Evolutionary conservation across 2,888 invertebrate species (phyloP).

Genomic region (Melieria picta): DNA sequence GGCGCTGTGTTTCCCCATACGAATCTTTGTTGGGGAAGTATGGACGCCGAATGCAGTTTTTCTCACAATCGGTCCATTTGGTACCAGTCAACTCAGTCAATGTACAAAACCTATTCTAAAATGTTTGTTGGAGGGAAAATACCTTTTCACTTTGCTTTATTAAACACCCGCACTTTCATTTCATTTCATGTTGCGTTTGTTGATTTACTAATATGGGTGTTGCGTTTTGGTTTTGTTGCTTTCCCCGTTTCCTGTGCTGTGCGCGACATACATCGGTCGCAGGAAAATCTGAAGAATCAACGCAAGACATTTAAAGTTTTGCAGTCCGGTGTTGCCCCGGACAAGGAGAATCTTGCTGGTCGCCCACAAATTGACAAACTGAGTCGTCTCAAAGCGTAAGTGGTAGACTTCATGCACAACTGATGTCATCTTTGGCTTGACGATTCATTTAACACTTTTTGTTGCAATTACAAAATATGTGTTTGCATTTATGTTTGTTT

Average conservation of each 20-base stretch:
- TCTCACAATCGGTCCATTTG: too few relatives aligned
- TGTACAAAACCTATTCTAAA: too few relatives aligned
- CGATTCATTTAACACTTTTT: not conserved
- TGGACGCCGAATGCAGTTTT: too few relatives aligned
- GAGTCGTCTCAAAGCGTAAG: slow-evolving; percentile 69
- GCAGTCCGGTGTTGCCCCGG: slow-evolving; percentile 75
- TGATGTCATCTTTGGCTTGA: not conserved
- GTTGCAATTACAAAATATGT: not conserved
- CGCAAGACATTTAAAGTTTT: slow-evolving; percentile 79
- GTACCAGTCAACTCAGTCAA: too few relatives aligned
- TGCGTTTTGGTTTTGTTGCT: slow-evolving; percentile 7
- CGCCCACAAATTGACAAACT: slow-evolving; percentile 70
- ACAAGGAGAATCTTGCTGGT: slow-evolving; percentile 81
- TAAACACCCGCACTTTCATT: not conserved
- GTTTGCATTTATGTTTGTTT: slow-evolving; percentile 3
- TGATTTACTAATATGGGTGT: slow-evolving; percentile 5
- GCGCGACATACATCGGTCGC: slow-evolving; percentile 10
- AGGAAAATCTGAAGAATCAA: slow-evolving; percentile 71
- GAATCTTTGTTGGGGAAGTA: too few relatives aligned
- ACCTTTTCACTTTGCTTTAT: not conserved
- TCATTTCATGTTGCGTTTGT: slow-evolving; percentile 25
- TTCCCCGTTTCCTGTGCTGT: slow-evolving; percentile 8
- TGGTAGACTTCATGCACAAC: slow-evolving; percentile 14
- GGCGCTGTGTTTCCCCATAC: too few relatives aligned
- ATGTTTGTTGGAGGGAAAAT: too few relatives aligned